Base-by-base conservation (phyloP, 2,113 vertebrate species). In the Sphaerodactylus townsendi region DNA sequence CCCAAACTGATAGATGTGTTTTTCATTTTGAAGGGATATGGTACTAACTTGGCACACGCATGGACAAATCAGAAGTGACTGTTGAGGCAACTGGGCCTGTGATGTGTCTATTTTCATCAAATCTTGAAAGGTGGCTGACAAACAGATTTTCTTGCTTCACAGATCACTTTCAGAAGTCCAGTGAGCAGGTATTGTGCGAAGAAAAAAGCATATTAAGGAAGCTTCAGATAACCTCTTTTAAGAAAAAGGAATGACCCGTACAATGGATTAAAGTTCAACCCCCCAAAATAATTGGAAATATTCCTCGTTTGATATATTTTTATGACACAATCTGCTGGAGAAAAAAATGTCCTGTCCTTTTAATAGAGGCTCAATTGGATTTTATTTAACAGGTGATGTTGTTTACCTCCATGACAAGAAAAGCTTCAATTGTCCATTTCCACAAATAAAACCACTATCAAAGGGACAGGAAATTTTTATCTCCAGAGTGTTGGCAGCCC, bases 31-130 rank as follows among this genome's bases (percentile, higher is more conserved):
- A 66, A 87, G 82, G 90, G 86, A 77, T 66, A 65, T 0, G 77
- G 86, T 87, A 87, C 91, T 93, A 90, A 80, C 76, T 89, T 1
- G 0, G 88, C 91, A 90, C 94, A 93, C 89, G 91, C 93, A 92
- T 64, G 90, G 95, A 89, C 91, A 91, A 87, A 93, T 90, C 78
- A 91, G 85, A 87, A 94, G 88, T 71, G 87, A 95, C 87, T 85
- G 59, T 90, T 89, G 85, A 83, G 91, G 91, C 90, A 94, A 79
- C 89, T 71, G 83, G 90, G 82, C 91, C 91, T 81, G 91, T 93
- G 90, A 91, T 94, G 88, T 92, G 91, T 93, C 93, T 95, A 88
- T 95, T 95, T 96, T 91, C 91, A 86, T 87, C 53, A 75, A 72
- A 82, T 90, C 90, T 92, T 92, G 86, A 91, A 94, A 93, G 81